Evolutionary conservation across 2,113 vertebrate species (phyloP).

Genomic region (Poeciliopsis prolifica): DNA sequence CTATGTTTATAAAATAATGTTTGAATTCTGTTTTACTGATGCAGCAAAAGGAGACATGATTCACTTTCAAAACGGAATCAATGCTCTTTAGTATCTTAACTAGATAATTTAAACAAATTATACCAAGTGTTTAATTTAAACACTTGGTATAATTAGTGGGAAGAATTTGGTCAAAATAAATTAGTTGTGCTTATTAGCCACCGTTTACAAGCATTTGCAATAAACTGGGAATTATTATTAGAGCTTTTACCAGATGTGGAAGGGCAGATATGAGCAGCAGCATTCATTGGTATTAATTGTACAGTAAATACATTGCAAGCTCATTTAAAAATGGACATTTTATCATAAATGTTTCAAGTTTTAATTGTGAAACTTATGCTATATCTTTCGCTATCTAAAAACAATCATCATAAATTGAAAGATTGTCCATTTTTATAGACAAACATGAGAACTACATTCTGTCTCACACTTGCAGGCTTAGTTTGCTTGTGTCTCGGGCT

Average conservation of each 20-base stretch:
- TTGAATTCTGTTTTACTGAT: background rate
- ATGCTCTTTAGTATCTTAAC: too few relatives aligned
- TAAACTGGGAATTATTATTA: background rate
- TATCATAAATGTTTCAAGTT: background rate
- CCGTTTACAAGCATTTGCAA: background rate
- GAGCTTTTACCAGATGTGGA: background rate
- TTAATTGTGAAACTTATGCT: background rate
- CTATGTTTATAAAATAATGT: background rate
- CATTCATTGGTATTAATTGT: background rate
- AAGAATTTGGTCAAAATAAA: background rate
- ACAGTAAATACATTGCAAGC: background rate
- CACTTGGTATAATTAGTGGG: background rate
- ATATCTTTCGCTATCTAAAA: background rate
- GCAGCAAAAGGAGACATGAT: background rate
- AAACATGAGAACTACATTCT: too few relatives aligned
- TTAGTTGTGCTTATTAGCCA: too few relatives aligned
- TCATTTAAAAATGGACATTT: background rate
- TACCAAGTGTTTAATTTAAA: too few relatives aligned
- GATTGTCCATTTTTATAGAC: too few relatives aligned
- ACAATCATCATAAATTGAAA: background rate
- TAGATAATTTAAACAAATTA: background rate
- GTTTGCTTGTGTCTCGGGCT: background rate
- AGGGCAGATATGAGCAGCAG: background rate
- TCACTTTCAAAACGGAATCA: background rate
- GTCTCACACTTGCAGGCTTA: background rate